Evolutionary conservation across 2,888 invertebrate genomes (phyloP).

Genomic region (Spilosoma lubricipeda): DNA sequence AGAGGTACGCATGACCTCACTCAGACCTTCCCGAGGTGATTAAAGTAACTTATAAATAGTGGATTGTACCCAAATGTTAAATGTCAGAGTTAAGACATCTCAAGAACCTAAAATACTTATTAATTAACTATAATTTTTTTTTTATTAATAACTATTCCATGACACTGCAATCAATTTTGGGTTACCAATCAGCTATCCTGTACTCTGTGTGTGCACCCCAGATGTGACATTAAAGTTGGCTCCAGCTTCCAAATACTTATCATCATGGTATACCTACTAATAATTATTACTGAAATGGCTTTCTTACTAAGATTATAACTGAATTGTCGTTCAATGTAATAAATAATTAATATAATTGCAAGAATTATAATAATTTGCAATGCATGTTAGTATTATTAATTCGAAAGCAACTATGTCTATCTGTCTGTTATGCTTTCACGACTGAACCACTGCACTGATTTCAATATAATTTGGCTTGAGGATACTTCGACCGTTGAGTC

Average conservation of each 20-base stretch:
- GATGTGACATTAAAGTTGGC: constrained; percentile 90
- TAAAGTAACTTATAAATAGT: constrained; percentile 65
- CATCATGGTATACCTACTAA: constrained; percentile 68
- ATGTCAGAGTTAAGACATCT: constrained; percentile 13
- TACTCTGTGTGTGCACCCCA: constrained; percentile 90
- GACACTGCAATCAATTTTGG: background rate
- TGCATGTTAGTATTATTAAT: too few relatives aligned
- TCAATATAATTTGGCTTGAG: too few relatives aligned
- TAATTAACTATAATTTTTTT: background rate
- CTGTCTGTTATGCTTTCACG: too few relatives aligned
- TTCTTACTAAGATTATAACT: background rate
- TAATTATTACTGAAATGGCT: background rate
- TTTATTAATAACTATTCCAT: constrained; percentile 7
- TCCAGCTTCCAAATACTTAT: constrained; percentile 60
- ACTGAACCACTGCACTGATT: too few relatives aligned
- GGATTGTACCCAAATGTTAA: constrained; percentile 17
- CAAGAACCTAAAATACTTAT: background rate
- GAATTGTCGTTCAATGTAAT: background rate
- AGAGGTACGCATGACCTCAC: constrained; percentile 79
- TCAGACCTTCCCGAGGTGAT: constrained; percentile 93
- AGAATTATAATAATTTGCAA: background rate
- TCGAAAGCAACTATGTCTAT: too few relatives aligned
- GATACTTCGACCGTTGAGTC: too few relatives aligned
- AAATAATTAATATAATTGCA: background rate
- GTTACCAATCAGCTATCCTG: constrained; percentile 52